Base-by-base conservation (phyloP, 2,113 vertebrate genomes). In the Oncorhynchus gorbuscha region DNA sequence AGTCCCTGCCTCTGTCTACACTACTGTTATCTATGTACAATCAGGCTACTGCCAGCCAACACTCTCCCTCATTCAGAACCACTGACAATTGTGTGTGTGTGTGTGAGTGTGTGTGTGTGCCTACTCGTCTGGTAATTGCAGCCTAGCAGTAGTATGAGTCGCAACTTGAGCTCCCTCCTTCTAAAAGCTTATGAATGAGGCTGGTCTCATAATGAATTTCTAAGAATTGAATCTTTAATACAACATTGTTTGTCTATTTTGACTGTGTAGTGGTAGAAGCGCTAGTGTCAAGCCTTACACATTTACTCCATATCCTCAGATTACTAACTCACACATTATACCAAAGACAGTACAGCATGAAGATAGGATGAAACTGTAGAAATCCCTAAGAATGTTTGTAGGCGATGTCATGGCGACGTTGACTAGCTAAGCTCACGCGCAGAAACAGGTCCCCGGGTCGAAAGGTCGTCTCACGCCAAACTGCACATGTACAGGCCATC, bases 11-110 rank as follows among this genome's bases (percentile, higher is more conserved):
- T 55, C 64, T 76, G 74, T 66, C 64, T 76, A 69, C 66, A 45
- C 64, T 51, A 13, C 48, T 26, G 70, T 82, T 85, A 82, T 82
- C 81, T 71, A 66, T n/a, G 39, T 26, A 68, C 32, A 76, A 85
- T 83, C 75, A 48, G 77, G 55, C 68, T 76, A 67, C 76, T 73
- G 45, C 39, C 18, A n/a, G 61, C 71, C 20, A 59, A 78, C 80
- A 81, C 76, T 76, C 76, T 70, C 30, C 49, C 48, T 28, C 69
- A 69, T 79, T 81, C 76, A 83, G 68, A 69, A 72, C 49, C 71
- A 28, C 12, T 51, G 71, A 80, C 76, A 71, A 61, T 71, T 72
- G 55, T 78, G 70, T 62, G 58, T 28, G 28, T 28, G 26, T 28
- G 26, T 28, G 26, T 26, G 26, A 2, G 26, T 26, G 26, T 28